phyloP scores from a whole-genome alignment of 2,113 vertebrate genomes.

The Myxocyprinus asiaticus region DNA sequence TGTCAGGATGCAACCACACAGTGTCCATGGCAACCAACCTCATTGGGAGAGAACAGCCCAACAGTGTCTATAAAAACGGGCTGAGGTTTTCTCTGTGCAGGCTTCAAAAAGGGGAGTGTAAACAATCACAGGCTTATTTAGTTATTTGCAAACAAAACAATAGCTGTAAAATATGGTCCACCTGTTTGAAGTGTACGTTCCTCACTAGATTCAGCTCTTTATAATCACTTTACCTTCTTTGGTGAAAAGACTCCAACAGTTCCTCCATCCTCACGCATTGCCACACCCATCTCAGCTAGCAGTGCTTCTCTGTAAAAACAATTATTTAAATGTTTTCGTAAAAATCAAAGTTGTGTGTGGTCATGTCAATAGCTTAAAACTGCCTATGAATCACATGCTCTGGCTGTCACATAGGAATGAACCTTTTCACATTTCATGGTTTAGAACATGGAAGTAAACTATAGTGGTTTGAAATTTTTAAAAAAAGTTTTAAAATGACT shows the following conservation, averaged over 20 bases:
- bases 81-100: slow-evolving; percentile 72
- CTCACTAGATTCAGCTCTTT: neutral
- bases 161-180: neutral
- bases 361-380: neutral
- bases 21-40: slow-evolving; percentile 79
- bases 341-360: neutral
- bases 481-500: too few species aligned
- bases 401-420: neutral
- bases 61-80: slow-evolving; percentile 82
- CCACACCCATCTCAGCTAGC: slow-evolving; percentile 97
- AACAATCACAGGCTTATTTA: slow-evolving; percentile 30
- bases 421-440: too few species aligned
- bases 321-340: neutral
- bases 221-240: slow-evolving; percentile 86
- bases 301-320: slow-evolving; percentile 85
- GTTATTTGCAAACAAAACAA: neutral
- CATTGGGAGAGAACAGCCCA: slow-evolving; percentile 84
- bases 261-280: slow-evolving; percentile 95
- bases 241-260: slow-evolving; percentile 96
- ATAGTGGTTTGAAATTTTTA: too few species aligned
- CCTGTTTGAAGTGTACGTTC: slow-evolving; percentile 8
- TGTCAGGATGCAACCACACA: slow-evolving; percentile 42
- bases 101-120: slow-evolving; percentile 68
- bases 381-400: neutral
- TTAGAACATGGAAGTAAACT: too few species aligned